A percentile compares a stretch with the other conserved stretches of the same genome.
These are phyloP conservation scores for Leptestheria dahalacensis DNA, from an alignment of 1,140 invertebrate genomes.

Conservation along the genomic window DNA sequence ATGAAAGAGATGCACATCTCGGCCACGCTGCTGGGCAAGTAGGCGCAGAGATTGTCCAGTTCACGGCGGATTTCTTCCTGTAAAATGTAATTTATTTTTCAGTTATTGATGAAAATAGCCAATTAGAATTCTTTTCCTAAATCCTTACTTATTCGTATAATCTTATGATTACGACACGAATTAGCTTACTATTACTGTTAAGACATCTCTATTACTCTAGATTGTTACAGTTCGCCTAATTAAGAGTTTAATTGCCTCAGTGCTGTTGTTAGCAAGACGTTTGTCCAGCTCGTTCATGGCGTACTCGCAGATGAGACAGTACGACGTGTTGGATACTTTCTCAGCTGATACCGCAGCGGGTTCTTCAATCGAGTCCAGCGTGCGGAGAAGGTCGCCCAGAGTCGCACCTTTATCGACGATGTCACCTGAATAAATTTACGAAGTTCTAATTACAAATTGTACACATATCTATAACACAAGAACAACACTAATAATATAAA, in stretches of 20 bases:
- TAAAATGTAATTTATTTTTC: constrained; percentile 15
- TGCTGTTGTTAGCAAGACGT: constrained; percentile 45
- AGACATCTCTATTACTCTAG: neutral
- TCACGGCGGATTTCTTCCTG: constrained; percentile 55
- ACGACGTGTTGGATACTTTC: neutral
- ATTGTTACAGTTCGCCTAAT: neutral
- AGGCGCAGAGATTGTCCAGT: constrained; percentile 51
- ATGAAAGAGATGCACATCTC: constrained; percentile 61
- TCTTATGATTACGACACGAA: too few relatives aligned
- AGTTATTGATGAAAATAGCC: neutral
- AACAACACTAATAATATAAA: too few relatives aligned
- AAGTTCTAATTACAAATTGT: too few relatives aligned
- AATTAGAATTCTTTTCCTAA: neutral
- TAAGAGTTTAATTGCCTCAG: constrained; percentile 32
- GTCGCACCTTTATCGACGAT: too few relatives aligned
- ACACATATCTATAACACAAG: too few relatives aligned
- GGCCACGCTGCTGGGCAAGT: constrained; percentile 47
- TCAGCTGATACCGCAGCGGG: neutral
- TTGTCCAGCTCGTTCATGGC: constrained; percentile 50
- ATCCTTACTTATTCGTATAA: too few relatives aligned
- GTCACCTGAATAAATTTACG: too few relatives aligned
- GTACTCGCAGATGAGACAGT: constrained; percentile 52
- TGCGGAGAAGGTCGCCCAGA: neutral
- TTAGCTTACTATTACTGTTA: neutral
- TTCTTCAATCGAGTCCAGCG: neutral